Base-by-base conservation (phyloP, 92 coral and sea anemone genomes). In the Zoanthus sansibaricus region DNA sequence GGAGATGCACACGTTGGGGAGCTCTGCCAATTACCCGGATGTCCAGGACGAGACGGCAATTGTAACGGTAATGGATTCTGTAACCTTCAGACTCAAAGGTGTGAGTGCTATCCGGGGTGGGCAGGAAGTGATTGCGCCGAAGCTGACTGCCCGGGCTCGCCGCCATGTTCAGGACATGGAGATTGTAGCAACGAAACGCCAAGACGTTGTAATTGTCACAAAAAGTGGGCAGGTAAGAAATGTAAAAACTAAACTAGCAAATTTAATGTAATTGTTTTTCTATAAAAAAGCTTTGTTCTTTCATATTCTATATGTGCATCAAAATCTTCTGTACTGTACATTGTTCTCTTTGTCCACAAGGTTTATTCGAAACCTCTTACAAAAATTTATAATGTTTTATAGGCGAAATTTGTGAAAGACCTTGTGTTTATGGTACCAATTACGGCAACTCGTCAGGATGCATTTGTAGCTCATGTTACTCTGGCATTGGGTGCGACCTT, bases 401-500 rank as follows among this genome's bases (percentile, higher is more conserved):
- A 37, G 92, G 92, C 11, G 92, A 92, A 52, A 88, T 77, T 25
- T 92, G 94, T 77, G 88, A 92, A 20, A 54, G 86, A n/a, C 94
- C 94, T 1, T 92, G 94, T 82, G 83, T 80, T 45, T 49, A 86
- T 51, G 94, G 94, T 74, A 68, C 56, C 9, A 92, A 92, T 86
- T 92, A 92, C 59, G 94, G 94, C 52, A 92, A 92, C 74, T 82
- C 92, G 18, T 92, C 94, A 37, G 94, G 94, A 15, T 92, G 94
- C 37, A 82, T 92, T 11, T 92, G 94, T 77, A 68, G 82, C 21
- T 15, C 94, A 12, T 92, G 94, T 64, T 92, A 92, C 76, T 82
- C 92, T 71, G 94, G 94, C 30, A 51, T 77, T 1, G 94, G 94
- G 1, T 92, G 94, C 62, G 87, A 89, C 47, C 37, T 42, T n/a